Conservation (phyloP, 2,797 vertebrate species). For the Heliangelus exortis region DNA sequence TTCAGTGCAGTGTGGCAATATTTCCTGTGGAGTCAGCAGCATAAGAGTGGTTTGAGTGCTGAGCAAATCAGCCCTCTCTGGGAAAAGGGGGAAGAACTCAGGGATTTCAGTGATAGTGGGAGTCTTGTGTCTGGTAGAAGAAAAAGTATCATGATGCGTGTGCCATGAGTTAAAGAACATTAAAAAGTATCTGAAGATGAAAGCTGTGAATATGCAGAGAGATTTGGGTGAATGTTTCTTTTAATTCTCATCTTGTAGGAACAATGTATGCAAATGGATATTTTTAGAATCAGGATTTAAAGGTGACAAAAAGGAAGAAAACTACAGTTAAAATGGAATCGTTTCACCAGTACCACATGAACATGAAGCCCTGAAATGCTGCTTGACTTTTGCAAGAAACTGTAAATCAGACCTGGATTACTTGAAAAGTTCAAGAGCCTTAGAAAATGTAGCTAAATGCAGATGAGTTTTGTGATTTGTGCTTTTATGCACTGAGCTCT, state of each 20-base stretch:
- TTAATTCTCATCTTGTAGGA: not conserved
- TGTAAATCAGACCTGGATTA: constrained; percentile 51
- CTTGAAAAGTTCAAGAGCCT: constrained; percentile 51
- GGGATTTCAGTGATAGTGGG: not conserved
- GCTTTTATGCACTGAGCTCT: not conserved
- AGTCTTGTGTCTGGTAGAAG: not conserved
- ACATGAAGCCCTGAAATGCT: constrained; percentile 9
- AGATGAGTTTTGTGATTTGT: constrained; percentile 20
- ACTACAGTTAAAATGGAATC: not conserved
- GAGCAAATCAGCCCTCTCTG: not conserved
- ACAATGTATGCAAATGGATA: not conserved
- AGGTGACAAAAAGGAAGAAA: not conserved
- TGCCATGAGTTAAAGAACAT: not conserved
- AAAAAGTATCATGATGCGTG: accelerated
- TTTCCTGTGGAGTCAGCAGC: not conserved
- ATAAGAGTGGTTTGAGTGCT: not conserved
- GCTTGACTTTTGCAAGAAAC: constrained; percentile 53
- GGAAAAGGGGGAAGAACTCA: not conserved
- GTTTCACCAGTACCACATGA: not conserved
- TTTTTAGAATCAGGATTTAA: constrained; percentile 3
- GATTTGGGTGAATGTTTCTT: not conserved
- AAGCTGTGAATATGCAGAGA: not conserved
- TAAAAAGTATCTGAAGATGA: not conserved
- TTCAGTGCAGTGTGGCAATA: not conserved
- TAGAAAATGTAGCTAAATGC: constrained; percentile 17